These are phyloP conservation scores for Chaetura pelagica DNA, from an alignment of 2,113 vertebrate genomes.

Conservation along the genomic window DNA sequence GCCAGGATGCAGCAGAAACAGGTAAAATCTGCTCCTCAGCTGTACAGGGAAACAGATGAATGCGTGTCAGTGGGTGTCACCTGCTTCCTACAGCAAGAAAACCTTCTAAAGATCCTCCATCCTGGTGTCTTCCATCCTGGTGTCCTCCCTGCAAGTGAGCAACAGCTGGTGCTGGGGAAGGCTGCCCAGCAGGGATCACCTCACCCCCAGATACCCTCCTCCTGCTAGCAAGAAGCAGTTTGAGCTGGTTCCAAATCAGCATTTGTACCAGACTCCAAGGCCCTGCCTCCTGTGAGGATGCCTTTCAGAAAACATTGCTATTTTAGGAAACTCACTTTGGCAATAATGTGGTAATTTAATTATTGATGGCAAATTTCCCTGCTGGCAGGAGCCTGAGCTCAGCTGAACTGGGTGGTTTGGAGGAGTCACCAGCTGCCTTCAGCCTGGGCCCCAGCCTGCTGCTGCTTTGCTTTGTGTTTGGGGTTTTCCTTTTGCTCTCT, in stretches of 20 bases:
- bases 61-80: not conserved
- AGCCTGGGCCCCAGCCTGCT: not conserved
- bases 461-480: not conserved
- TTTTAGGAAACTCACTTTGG: not conserved
- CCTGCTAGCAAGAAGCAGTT: not conserved
- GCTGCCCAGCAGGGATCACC: accelerated
- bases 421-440: not conserved
- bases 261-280: not conserved
- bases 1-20: too few relatives aligned
- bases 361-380: not conserved
- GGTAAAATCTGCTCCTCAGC: not conserved
- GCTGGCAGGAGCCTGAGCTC: not conserved
- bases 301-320: not conserved
- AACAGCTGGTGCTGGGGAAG: not conserved
- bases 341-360: not conserved
- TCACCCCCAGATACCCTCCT: not conserved
- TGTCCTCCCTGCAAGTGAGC: not conserved
- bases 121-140: not conserved
- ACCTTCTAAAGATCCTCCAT: not conserved
- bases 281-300: not conserved
- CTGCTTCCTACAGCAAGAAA: not conserved
- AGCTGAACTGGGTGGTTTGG: not conserved
- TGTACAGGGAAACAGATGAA: not conserved
- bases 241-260: not conserved
- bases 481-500: not conserved